Evolutionary conservation across 1,140 invertebrate genomes (phyloP).

Genomic region (Leucophenga varia): DNA sequence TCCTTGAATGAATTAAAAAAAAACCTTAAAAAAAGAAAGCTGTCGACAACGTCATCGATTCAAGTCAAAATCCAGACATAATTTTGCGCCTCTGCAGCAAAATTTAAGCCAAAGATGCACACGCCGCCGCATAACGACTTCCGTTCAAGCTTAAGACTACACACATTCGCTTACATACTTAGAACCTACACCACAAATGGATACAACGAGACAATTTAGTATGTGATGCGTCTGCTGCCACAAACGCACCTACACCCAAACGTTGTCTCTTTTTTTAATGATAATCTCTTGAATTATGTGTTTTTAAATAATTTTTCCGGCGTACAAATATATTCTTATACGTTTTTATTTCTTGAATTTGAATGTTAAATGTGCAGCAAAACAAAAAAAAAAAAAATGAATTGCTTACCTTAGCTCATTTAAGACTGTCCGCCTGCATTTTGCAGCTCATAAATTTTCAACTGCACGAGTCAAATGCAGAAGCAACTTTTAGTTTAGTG

Average conservation of each 20-base stretch:
- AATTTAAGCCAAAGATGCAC: constrained; percentile 27
- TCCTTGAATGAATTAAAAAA: constrained; percentile 31
- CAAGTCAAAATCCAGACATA: neutral
- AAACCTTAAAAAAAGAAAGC: neutral
- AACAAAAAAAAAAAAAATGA: no score
- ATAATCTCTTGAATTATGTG: constrained; percentile 56
- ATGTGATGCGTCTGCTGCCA: neutral
- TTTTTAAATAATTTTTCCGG: constrained; percentile 56
- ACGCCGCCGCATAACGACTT: constrained; percentile 40
- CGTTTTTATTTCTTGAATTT: neutral
- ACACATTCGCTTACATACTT: constrained; percentile 26
- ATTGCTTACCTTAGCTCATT: constrained; percentile 25
- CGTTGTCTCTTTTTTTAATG: constrained; percentile 54
- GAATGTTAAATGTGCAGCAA: neutral
- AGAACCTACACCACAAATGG: neutral
- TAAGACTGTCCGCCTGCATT: constrained; percentile 29
- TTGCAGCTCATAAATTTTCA: neutral
- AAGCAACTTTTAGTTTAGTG: neutral
- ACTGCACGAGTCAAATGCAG: neutral
- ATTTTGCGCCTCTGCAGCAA: constrained; percentile 26
- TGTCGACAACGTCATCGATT: no score
- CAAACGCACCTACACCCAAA: constrained; percentile 27
- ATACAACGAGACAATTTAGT: neutral
- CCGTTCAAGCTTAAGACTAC: constrained; percentile 48
- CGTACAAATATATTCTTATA: neutral